phyloP scores from a whole-genome alignment of 1,140 invertebrate genomes.

The Aethina tumida region DNA sequence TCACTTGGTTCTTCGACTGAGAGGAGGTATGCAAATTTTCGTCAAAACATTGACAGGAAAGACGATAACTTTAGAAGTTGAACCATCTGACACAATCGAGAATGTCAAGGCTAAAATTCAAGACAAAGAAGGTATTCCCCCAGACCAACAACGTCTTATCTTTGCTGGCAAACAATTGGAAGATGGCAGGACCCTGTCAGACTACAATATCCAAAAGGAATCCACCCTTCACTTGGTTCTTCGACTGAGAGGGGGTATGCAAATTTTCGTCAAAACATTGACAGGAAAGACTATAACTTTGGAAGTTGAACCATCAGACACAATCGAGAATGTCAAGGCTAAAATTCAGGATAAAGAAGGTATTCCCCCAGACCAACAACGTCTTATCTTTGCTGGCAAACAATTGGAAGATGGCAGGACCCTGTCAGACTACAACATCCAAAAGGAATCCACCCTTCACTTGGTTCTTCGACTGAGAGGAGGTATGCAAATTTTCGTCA shows the following conservation, averaged over 20 bases:
- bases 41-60: constrained; percentile 66
- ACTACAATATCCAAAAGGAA: constrained; percentile 65
- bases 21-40: constrained; percentile 57
- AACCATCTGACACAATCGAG: constrained; percentile 65
- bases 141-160: constrained; percentile 50
- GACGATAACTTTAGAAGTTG: constrained; percentile 64
- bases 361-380: too few species aligned
- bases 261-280: constrained; percentile 61
- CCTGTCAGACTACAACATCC: too few species aligned
- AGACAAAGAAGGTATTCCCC: constrained; percentile 56
- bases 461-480: too few species aligned
- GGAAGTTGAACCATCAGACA: constrained; percentile 63
- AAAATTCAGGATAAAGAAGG: too few species aligned
- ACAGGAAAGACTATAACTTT: constrained; percentile 72
- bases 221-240: constrained; percentile 59
- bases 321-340: too few species aligned
- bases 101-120: constrained; percentile 72
- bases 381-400: too few species aligned
- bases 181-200: constrained; percentile 48
- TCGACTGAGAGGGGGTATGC: constrained; percentile 52
- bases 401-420: too few species aligned
- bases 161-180: constrained; percentile 60
- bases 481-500: too few species aligned
- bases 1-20: constrained; percentile 61
- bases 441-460: too few species aligned